Conservation (phyloP, 2,113 vertebrate genomes). For the Serilophus lunatus region DNA sequence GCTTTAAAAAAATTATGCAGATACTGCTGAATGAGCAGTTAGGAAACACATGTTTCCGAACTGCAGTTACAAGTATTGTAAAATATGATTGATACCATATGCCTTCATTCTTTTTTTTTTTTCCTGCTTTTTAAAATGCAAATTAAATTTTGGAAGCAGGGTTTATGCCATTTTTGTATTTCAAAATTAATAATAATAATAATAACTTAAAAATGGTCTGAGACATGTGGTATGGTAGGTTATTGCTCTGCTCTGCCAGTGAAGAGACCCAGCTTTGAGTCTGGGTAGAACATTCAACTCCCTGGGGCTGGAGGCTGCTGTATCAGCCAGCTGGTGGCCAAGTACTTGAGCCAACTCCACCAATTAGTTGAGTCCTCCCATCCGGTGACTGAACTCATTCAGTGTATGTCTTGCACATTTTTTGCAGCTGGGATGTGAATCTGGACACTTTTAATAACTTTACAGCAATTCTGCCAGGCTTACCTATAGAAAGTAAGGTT, state of each 20-base stretch:
- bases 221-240: slow-evolving; percentile 59
- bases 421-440: slow-evolving; percentile 26
- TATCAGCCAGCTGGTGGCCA: slow-evolving; percentile 55
- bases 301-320: slow-evolving; percentile 37
- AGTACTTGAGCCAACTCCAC: slow-evolving; percentile 15
- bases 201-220: slow-evolving; percentile 33
- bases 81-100: slow-evolving; percentile 73
- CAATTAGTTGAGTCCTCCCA: slow-evolving; percentile 59
- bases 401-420: slow-evolving; percentile 28
- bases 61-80: slow-evolving; percentile 66
- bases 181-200: slow-evolving; percentile 44
- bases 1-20: slow-evolving; percentile 43
- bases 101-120: slow-evolving; percentile 58
- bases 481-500: neutral
- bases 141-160: slow-evolving; percentile 21
- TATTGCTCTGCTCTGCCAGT: slow-evolving; percentile 11
- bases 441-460: neutral
- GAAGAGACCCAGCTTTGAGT: slow-evolving; percentile 28
- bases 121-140: slow-evolving; percentile 38
- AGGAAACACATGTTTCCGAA: slow-evolving; percentile 65
- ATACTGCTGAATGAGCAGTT: slow-evolving; percentile 63
- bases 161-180: slow-evolving; percentile 32
- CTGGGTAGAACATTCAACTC: neutral
- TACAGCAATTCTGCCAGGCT: neutral
- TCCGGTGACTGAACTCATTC: neutral